phyloP scores from a whole-genome alignment of 2,888 invertebrate species.

The Sialis fuliginosa region DNA sequence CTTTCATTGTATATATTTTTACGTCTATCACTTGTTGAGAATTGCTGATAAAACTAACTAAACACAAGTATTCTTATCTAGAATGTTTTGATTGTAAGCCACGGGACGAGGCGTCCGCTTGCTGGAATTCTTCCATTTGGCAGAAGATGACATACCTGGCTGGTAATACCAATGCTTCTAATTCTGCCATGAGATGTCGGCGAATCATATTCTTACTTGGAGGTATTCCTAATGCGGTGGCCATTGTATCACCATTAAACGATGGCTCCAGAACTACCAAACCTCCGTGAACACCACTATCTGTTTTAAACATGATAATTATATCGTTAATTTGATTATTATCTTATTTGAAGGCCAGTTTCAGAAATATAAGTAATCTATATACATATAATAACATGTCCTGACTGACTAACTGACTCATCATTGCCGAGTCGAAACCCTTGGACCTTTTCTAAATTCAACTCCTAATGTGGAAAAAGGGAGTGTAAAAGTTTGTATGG shows the following conservation, averaged over 20 bases:
- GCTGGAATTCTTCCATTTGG: constrained; percentile 70
- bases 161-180: constrained; percentile 78
- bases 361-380: background rate
- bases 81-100: constrained; percentile 40
- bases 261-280: constrained; percentile 84
- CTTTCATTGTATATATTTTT: background rate
- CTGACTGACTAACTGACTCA: too few relatives aligned
- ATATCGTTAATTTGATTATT: background rate
- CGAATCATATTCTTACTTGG: constrained; percentile 85
- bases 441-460: too few relatives aligned
- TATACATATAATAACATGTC: too few relatives aligned
- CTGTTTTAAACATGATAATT: constrained; percentile 27
- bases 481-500: too few relatives aligned
- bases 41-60: background rate
- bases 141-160: constrained; percentile 84
- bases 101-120: constrained; percentile 43
- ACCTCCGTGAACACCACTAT: constrained; percentile 90
- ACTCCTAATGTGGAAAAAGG: too few relatives aligned
- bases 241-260: constrained; percentile 89
- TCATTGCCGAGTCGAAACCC: too few relatives aligned
- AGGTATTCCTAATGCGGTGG: constrained; percentile 80
- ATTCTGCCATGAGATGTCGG: constrained; percentile 77
- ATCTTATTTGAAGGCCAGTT: background rate
- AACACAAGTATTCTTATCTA: constrained; percentile 6
- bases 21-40: background rate